Percentiles rank a stretch among this genome's conserved stretches.
Evolutionary conservation across 2,888 invertebrate genomes (phyloP).

Genomic region (Schizaphis graminum): DNA sequence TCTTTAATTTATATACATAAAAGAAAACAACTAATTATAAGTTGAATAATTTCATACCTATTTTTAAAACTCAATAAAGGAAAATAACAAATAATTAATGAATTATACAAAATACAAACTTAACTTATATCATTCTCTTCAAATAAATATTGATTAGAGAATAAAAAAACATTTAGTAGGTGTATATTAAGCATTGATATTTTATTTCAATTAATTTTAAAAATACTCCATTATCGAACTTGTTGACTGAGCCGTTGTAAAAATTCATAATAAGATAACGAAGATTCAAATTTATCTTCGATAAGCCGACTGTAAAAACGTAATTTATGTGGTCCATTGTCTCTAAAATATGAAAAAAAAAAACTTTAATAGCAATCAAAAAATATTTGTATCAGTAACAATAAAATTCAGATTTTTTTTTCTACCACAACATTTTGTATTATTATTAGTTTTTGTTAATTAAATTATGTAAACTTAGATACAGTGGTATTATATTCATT

Average conservation of each 20-base stretch:
- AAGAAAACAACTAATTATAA: constrained; percentile 41
- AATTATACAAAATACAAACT: constrained; percentile 51
- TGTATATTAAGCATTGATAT: background rate
- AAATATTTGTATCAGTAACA: background rate
- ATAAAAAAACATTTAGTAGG: constrained; percentile 35
- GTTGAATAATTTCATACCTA: constrained; percentile 29
- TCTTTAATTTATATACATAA: constrained; percentile 8
- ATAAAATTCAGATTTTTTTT: background rate
- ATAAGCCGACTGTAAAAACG: constrained; percentile 90
- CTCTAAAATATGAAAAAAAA: constrained; percentile 76
- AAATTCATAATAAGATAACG: constrained; percentile 98
- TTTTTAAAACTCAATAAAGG: constrained; percentile 35
- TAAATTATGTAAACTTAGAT: background rate
- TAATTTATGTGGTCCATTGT: constrained; percentile 87
- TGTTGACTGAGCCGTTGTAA: constrained; percentile 93
- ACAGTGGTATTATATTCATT: background rate
- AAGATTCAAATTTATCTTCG: constrained; percentile 94
- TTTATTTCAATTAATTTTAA: constrained; percentile 6
- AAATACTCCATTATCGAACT: constrained; percentile 77
- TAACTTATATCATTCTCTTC: constrained; percentile 50
- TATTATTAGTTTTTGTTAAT: background rate
- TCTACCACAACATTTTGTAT: background rate
- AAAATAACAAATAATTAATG: constrained; percentile 41
- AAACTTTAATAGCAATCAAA: background rate
- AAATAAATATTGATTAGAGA: constrained; percentile 41